These are phyloP conservation scores for Sebastes minor DNA, from an alignment of 2,797 vertebrate species.

Conservation along the genomic window DNA sequence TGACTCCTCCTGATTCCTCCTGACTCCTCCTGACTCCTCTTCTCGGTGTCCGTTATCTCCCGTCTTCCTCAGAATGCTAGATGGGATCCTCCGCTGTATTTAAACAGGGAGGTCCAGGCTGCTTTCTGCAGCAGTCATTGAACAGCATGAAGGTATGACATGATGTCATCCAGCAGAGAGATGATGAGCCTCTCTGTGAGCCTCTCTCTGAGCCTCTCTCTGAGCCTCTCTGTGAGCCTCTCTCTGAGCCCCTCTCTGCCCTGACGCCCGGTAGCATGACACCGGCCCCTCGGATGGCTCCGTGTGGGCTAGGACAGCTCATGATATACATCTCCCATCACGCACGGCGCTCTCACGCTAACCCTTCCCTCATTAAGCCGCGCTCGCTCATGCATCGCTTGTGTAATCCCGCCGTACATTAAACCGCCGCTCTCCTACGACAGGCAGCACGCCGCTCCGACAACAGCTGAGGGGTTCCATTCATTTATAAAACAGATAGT, in stretches of 20 bases:
- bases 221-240: not conserved
- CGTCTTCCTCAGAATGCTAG: conserved; percentile 56
- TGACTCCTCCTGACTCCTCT: not conserved
- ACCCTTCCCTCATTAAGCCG: conserved; percentile 53
- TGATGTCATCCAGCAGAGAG: conserved; percentile 37
- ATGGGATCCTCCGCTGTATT: conserved; percentile 52
- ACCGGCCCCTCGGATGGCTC: conserved; percentile 38
- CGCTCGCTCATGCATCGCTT: conserved; percentile 40
- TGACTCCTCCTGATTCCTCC: too few relatives aligned
- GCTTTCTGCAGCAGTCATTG: conserved; percentile 44
- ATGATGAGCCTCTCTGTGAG: not conserved
- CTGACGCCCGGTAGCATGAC: conserved; percentile 61
- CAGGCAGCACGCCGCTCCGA: not conserved
- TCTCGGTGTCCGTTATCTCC: conserved; percentile 46
- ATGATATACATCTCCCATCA: conserved; percentile 59
- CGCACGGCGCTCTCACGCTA: conserved; percentile 59
- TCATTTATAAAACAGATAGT: conserved; percentile 37
- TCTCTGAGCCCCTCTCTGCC: conserved; percentile 8
- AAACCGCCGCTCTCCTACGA: conserved; percentile 17
- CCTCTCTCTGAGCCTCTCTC: too few relatives aligned
- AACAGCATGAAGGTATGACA: conserved; percentile 58
- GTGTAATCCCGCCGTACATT: conserved; percentile 57
- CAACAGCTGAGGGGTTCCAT: conserved; percentile 27
- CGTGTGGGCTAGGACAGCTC: conserved; percentile 40
- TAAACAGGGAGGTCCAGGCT: conserved; percentile 40